Evolutionary conservation across 1,140 invertebrate genomes (phyloP), one percentile per base, ranked within the genome.

Genomic region (Pseudomyrmex gracilis): DNA sequence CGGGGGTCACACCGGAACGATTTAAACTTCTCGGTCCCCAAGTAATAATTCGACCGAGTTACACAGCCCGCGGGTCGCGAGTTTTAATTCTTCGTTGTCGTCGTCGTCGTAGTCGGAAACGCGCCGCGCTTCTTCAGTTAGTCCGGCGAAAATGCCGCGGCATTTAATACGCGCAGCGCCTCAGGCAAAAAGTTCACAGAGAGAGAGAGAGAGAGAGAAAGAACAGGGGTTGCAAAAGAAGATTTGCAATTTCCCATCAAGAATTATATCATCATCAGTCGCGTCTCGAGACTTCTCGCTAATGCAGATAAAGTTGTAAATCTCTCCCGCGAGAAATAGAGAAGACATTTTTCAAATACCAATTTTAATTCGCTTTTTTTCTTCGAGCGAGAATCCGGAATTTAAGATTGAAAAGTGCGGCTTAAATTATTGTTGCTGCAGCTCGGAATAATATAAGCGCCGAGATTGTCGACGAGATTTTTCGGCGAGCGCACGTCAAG

Each of bases 11-110:
- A 60, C 51, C 85, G 89, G 85, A 88, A 91, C 91, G 86, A 86
- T 92, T 93, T 92, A 93, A 93, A 93, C 91, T 92, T 93, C 51
- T 70, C 90, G 86, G 90, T 84, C 87, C 85, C 70, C 77, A 74
- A 77, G 66, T 87, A 89, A 90, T 91, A 91, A 91, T 92, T 92
- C 76, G 66, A 77, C 82, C 87, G 89, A 92, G 84, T 90, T 90
- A 86, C 85, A 89, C 89, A 87, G 87, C 91, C 89, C 84, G 74
- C 66, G 88, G 76, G 88, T 85, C 57, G 34, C 60, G 66, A 49
- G 43, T n/a, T 80, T 34, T 80, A 70, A 70, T 78, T 78, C 76
- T 78, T 68, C 76, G 43, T 15, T 53, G 53, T 70, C 53, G 22
- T 55, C 61, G 43, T 13, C 43, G 53, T 70, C 64, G 22, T 55